phyloP scores from a whole-genome alignment of 2,113 vertebrate genomes.

The Peromyscus californicus region DNA sequence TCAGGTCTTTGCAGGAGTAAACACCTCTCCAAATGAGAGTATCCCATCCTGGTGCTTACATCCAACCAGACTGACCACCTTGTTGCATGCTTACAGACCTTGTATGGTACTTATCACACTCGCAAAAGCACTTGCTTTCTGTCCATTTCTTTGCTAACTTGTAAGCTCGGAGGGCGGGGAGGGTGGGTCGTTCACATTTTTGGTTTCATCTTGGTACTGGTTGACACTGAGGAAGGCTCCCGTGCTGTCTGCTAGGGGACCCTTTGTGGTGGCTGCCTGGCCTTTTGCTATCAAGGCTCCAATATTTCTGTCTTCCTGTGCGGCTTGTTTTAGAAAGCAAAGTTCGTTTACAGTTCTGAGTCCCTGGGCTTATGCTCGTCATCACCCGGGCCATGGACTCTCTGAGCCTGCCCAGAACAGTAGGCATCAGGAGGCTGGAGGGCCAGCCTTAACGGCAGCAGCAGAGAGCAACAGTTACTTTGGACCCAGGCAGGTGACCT shows the following conservation, averaged over 20 bases:
- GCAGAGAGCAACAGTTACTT: not conserved
- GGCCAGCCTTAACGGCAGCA: not conserved
- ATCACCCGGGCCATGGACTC: not conserved
- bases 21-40: not conserved
- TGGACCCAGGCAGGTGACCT: not conserved
- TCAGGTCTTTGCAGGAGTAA: not conserved
- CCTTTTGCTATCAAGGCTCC: not conserved
- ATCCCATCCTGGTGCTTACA: not conserved
- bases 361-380: not conserved
- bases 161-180: not conserved
- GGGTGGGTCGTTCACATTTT: not conserved
- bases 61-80: not conserved
- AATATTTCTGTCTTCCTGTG: not conserved
- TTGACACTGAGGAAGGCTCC: not conserved
- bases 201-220: not conserved
- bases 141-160: not conserved
- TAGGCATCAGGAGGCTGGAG: not conserved
- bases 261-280: not conserved
- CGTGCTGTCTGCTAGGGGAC: not conserved
- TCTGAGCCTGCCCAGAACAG: not conserved
- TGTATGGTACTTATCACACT: not conserved
- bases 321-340: not conserved
- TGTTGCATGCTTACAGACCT: not conserved
- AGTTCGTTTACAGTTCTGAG: not conserved
- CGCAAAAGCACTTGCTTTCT: conserved; percentile 4